Conservation (phyloP, 2,113 vertebrate genomes). For the Sapajus apella region DNA sequence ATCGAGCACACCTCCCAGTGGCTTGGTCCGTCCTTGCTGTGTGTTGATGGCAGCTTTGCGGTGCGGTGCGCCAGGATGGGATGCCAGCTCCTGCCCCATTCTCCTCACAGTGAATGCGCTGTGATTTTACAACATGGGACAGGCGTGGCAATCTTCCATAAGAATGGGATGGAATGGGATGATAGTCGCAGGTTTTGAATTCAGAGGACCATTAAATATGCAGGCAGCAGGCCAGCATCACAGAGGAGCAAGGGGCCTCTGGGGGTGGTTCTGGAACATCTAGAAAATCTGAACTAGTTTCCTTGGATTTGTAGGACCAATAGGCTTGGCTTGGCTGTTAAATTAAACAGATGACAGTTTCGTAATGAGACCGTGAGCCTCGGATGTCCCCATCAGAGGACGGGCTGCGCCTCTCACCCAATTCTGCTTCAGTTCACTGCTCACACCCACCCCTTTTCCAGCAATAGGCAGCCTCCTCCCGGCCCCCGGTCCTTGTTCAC, state of each 20-base stretch:
- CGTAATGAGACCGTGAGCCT: accelerated
- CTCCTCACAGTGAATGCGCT: accelerated
- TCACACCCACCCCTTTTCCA: accelerated
- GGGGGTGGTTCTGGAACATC: neutral
- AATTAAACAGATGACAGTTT: neutral
- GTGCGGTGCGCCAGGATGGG: accelerated
- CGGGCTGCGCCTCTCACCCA: neutral
- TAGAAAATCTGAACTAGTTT: neutral
- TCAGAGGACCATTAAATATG: neutral
- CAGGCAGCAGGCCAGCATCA: neutral
- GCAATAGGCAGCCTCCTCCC: neutral
- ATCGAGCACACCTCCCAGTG: neutral
- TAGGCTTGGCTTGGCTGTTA: accelerated
- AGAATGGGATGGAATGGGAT: neutral
- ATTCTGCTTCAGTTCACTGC: neutral
- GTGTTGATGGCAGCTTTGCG: neutral
- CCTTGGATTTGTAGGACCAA: neutral
- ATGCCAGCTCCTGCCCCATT: accelerated
- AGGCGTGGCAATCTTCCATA: neutral
- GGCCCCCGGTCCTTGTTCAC: neutral
- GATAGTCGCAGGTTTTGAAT: neutral
- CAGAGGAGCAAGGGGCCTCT: neutral
- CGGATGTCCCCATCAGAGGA: accelerated
- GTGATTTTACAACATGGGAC: too few species aligned
- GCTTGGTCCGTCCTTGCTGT: accelerated